These are phyloP conservation scores for Lamprologus ornatipinnis DNA, from an alignment of 2,113 vertebrate species.

Conservation along the genomic window DNA sequence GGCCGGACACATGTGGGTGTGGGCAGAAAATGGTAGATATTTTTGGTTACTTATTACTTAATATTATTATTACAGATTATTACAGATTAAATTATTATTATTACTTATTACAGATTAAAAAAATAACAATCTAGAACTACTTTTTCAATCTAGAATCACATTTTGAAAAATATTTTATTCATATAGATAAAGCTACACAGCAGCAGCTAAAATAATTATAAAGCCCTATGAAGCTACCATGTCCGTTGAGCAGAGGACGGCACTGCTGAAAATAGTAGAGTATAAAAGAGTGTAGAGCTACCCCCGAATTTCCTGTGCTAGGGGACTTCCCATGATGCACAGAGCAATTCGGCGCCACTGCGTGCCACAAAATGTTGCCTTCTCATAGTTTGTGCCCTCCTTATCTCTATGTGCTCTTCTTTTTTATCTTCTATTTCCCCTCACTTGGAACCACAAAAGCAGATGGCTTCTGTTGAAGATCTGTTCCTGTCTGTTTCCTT, in stretches of 20 bases:
- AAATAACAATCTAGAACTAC: neutral
- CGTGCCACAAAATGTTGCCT: neutral
- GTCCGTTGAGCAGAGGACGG: rapidly evolving
- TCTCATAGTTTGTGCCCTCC: neutral
- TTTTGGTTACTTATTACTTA: neutral
- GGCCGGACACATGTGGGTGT: neutral
- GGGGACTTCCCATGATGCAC: neutral
- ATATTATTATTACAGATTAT: neutral
- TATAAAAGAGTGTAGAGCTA: neutral
- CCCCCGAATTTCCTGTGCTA: neutral
- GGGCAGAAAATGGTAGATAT: neutral
- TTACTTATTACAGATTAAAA: rapidly evolving
- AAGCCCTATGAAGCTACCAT: neutral
- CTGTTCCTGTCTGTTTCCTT: rapidly evolving
- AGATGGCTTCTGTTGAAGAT: neutral
- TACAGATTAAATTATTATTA: neutral
- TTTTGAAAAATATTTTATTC: rapidly evolving
- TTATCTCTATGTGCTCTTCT: neutral
- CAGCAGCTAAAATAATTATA: neutral
- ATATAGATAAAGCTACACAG: neutral
- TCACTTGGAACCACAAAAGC: neutral
- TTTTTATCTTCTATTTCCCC: neutral
- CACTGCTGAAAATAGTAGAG: neutral
- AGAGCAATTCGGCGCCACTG: rapidly evolving
- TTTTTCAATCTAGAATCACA: neutral